These are phyloP conservation scores for Plumapathes pennacea DNA, from an alignment of 92 coral and sea anemone genomes.

Conservation along the genomic window DNA sequence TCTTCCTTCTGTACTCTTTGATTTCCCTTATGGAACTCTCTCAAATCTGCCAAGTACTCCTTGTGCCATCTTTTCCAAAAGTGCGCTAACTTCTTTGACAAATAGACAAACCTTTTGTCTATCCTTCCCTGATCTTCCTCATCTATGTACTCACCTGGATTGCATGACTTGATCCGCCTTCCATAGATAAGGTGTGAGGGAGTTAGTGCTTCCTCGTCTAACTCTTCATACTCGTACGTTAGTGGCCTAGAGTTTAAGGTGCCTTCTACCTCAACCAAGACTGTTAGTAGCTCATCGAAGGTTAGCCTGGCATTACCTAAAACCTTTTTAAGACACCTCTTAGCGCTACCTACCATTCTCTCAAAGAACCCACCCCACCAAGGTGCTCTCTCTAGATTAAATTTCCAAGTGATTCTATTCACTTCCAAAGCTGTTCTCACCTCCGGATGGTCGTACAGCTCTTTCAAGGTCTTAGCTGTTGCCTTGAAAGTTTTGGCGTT, in stretches of 20 bases:
- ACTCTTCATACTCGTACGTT: conserved; percentile 7
- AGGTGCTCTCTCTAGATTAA: background rate
- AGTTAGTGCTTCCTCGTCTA: background rate
- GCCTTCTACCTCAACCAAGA: conserved; percentile 4
- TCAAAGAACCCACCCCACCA: conserved; percentile 5
- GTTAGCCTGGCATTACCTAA: conserved; percentile 18
- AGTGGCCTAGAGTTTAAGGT: conserved; percentile 11
- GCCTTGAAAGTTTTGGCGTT: conserved; percentile 23
- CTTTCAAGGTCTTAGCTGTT: background rate
- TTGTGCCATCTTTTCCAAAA: too few species aligned
- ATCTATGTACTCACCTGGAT: too few species aligned
- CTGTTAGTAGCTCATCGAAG: conserved; percentile 8
- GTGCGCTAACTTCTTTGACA: too few species aligned
- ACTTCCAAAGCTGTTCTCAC: conserved; percentile 3
- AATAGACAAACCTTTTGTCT: too few species aligned
- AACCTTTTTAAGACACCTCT: conserved; percentile 9
- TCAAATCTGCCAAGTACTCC: conserved; percentile 9
- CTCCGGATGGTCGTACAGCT: conserved; percentile 5
- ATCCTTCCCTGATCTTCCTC: too few species aligned
- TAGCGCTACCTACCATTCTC: conserved; percentile 21
- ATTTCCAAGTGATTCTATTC: background rate
- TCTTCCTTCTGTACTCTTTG: background rate
- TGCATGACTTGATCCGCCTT: background rate
- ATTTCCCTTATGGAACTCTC: conserved; percentile 10
- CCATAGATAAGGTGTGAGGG: conserved; percentile 6